Base-by-base conservation (phyloP, 2,888 invertebrate species). In the Lithophane leautieri region DNA sequence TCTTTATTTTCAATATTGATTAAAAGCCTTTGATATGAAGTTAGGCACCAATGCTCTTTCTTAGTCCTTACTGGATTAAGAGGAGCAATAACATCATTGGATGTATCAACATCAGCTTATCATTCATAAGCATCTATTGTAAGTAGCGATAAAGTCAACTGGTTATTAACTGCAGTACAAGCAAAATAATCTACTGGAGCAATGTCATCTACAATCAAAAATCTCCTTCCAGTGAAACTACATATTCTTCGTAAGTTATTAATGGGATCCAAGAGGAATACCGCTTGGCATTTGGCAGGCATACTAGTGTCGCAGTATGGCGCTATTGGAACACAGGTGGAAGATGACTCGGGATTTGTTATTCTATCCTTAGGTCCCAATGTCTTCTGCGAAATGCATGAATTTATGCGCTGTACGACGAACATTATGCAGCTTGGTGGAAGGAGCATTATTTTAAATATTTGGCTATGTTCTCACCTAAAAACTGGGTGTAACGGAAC, bases 41-140 rank as follows among this genome's bases (percentile, higher is more conserved):
- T 11, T 58, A 25, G 19, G 52, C 73, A 50, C 22, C 47, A 66
- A 50, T 66, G 54, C 11, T 11, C 28, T 42, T 65, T 65, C 22
- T 47, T 40, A 54, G 58, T 61, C 44, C 40, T 60, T 50, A 69
- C 56, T 40, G 28, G 28, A 54, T 58, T 47, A 44, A 54, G 40
- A 74, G 16, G 44, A 70, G 9, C 44, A 47, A 60, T 52, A 34
- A 66, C 8, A 66, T 58, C 52, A 34, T 54, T 50, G 19, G 3
- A 28, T 61, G 52, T 61, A 44, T 28, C n/a, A 44, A 44, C 47
- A 66, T 63, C n/a, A 12, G 12, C n/a, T 63, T 68, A 70, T 65
- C 70, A 50, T 67, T 61, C 28, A 75, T 58, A 61, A 47, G 40
- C 25, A 61, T 60, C 25, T 63, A 52, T 79, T 60, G 81, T 19